These are phyloP conservation scores for Microctonus hyperodae DNA, from an alignment of 2,888 invertebrate species.

Conservation along the genomic window DNA sequence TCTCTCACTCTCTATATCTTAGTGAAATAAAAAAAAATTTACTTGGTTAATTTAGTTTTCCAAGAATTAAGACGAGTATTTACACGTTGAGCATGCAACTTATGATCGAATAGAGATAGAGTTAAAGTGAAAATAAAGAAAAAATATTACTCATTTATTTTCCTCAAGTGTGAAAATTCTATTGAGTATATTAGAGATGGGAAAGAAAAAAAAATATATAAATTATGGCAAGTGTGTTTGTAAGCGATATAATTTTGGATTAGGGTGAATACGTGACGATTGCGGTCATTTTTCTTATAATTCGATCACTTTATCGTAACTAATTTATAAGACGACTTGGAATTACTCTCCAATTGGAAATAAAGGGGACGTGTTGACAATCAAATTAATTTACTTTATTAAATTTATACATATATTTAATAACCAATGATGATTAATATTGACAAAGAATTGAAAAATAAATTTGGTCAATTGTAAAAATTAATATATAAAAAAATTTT, in stretches of 20 bases:
- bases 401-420: too few species aligned
- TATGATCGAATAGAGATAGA: not conserved
- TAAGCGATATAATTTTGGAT: too few species aligned
- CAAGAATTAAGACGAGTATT: not conserved
- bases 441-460: too few species aligned
- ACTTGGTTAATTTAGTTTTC: conserved; percentile 20
- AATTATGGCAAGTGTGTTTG: not conserved
- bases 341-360: not conserved
- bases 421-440: too few species aligned
- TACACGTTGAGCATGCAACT: not conserved
- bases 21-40: conserved; percentile 36
- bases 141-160: too few species aligned
- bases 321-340: not conserved
- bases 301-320: not conserved
- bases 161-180: too few species aligned
- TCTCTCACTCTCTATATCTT: not conserved
- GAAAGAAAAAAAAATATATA: too few species aligned
- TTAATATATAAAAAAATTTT: not conserved
- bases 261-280: not conserved
- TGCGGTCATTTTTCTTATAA: not conserved
- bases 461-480: too few species aligned
- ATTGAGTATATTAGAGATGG: too few species aligned
- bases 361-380: too few species aligned
- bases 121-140: not conserved
- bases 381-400: not conserved